These are phyloP conservation scores for Capreolus pygargus DNA, from an alignment of 2,113 vertebrate genomes.

Conservation along the genomic window DNA sequence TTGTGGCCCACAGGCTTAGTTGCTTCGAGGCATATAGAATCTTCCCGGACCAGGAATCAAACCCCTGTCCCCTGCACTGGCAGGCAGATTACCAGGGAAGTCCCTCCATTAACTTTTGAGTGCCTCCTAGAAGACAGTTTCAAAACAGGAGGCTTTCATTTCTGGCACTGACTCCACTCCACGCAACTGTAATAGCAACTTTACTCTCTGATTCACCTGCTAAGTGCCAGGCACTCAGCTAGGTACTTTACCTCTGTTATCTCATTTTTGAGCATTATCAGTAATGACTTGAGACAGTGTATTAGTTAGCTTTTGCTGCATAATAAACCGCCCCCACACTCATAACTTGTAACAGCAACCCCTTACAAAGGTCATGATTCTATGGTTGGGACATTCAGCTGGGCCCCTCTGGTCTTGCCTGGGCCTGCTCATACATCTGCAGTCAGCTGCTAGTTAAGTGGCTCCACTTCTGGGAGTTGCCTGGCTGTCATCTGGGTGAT, in stretches of 20 bases:
- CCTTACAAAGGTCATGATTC: neutral
- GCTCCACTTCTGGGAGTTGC: slow-evolving; percentile 34
- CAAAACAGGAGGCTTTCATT: neutral
- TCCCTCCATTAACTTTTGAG: neutral
- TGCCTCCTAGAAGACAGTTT: neutral
- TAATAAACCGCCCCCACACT: slow-evolving; percentile 23
- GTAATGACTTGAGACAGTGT: neutral
- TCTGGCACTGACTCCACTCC: neutral
- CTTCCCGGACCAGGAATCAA: neutral
- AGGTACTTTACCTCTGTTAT: neutral
- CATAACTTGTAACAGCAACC: neutral
- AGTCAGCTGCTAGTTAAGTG: slow-evolving; percentile 15
- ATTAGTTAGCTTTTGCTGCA: slow-evolving; percentile 42
- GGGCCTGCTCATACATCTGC: neutral
- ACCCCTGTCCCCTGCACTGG: neutral
- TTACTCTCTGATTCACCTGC: neutral
- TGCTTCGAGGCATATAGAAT: neutral
- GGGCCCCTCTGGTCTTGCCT: neutral
- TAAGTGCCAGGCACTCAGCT: neutral
- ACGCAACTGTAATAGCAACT: neutral
- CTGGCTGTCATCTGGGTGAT: slow-evolving; percentile 30
- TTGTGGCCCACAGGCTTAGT: neutral
- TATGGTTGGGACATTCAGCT: neutral
- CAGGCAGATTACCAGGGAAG: neutral
- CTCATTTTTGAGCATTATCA: neutral